A percentile compares a stretch with the other conserved stretches of the same genome.
These are phyloP conservation scores for Thoracochromis brauschi DNA, from an alignment of 2,113 vertebrate species.

Conservation along the genomic window DNA sequence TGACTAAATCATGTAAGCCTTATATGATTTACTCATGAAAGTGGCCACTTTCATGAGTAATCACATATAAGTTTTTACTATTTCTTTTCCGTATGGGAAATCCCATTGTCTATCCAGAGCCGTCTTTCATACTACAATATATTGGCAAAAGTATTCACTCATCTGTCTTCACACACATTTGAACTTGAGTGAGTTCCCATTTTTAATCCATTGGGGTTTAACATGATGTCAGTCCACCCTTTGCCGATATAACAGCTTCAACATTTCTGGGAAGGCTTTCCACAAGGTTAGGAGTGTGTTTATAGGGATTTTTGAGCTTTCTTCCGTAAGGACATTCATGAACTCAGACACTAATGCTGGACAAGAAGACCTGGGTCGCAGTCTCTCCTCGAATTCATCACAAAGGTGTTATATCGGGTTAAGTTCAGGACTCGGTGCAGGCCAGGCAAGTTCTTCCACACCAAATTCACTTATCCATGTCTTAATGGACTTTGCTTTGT, in stretches of 20 bases:
- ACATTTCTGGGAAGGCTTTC: not conserved
- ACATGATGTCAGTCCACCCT: not conserved
- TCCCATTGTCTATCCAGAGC: not conserved
- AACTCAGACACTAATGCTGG: not conserved
- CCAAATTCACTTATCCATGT: not conserved
- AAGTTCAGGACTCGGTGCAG: not conserved
- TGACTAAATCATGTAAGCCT: too few species aligned
- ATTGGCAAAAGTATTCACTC: not conserved
- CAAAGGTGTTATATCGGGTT: not conserved
- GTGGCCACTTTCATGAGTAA: too few species aligned
- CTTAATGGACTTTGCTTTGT: not conserved
- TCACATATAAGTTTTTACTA: too few species aligned
- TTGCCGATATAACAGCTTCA: not conserved
- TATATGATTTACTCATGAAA: too few species aligned
- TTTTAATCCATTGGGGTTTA: not conserved
- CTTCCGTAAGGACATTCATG: accelerated
- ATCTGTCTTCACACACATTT: not conserved
- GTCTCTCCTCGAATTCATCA: not conserved
- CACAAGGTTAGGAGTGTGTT: not conserved
- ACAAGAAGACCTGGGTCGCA: not conserved
- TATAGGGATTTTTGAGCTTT: accelerated
- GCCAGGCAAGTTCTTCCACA: not conserved
- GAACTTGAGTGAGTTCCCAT: not conserved
- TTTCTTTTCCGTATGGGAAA: too few species aligned
- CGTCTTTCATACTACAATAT: not conserved